Percentiles rank a stretch among this genome's conserved stretches.
phyloP scores from a whole-genome alignment of 2,888 invertebrate genomes.

The Kryphioiulus occultus region DNA sequence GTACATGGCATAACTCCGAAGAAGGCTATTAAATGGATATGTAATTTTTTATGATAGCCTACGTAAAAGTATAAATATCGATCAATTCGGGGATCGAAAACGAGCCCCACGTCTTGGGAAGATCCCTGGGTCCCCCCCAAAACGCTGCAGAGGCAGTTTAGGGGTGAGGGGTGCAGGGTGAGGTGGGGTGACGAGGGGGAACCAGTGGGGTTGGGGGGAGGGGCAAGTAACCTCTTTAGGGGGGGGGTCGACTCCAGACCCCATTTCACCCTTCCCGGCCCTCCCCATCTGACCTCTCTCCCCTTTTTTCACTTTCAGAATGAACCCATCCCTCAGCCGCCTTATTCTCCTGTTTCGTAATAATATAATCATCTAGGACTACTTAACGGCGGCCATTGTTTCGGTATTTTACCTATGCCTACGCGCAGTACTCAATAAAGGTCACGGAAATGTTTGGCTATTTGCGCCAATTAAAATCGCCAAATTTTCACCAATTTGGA shows the following conservation, averaged over 20 bases:
- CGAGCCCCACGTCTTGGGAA: background rate
- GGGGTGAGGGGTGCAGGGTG: background rate
- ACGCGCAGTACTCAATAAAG: too few relatives aligned
- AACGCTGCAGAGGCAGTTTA: conserved; percentile 3
- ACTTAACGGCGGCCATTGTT: conserved; percentile 1
- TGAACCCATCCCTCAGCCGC: conserved; percentile 34
- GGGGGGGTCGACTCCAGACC: background rate
- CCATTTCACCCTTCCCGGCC: conserved; percentile 43
- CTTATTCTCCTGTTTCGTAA: conserved; percentile 15
- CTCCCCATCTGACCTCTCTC: conserved; percentile 45
- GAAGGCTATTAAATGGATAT: conserved; percentile 1
- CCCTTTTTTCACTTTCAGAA: conserved; percentile 41
- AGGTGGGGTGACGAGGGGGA: background rate
- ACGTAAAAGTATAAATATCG: conserved; percentile 34
- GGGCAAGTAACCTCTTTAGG: background rate
- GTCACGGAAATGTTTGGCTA: too few relatives aligned
- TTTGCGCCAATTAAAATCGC: too few relatives aligned
- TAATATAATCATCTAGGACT: background rate
- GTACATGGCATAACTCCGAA: background rate
- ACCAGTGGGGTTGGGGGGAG: background rate
- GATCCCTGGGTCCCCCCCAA: background rate
- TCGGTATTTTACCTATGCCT: background rate
- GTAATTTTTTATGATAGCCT: conserved; percentile 9
- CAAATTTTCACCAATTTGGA: too few relatives aligned
- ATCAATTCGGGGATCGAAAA: conserved; percentile 35